phyloP scores from a whole-genome alignment of 2,888 invertebrate species.

The Idaea biselata region DNA sequence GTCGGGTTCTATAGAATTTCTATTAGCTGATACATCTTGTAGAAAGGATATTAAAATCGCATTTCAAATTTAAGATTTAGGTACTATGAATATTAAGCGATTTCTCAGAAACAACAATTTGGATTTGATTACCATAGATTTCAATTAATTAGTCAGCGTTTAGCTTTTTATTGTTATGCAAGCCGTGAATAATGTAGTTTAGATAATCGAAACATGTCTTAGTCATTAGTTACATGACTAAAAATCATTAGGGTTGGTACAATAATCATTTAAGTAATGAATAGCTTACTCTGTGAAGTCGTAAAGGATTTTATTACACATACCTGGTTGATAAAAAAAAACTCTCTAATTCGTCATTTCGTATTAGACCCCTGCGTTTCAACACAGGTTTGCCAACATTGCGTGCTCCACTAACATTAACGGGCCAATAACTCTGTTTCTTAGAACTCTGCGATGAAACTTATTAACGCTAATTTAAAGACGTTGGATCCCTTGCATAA shows the following conservation, averaged over 20 bases:
- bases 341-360: background rate
- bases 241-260: background rate
- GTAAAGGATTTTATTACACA: no score
- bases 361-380: conserved; percentile 15
- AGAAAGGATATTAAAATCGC: conserved; percentile 4
- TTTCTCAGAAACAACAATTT: background rate
- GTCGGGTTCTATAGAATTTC: background rate
- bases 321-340: no score
- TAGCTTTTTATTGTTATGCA: conserved; percentile 5
- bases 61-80: background rate
- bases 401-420: conserved; percentile 38
- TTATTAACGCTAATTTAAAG: conserved; percentile 32
- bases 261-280: background rate
- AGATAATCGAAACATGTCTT: conserved; percentile 4
- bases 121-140: background rate
- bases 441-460: conserved; percentile 27
- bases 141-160: background rate
- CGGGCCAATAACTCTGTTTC: conserved; percentile 16
- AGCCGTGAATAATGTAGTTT: background rate
- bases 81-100: background rate
- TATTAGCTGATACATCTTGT: conserved; percentile 2
- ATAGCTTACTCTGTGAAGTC: background rate
- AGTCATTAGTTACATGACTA: conserved; percentile 11
- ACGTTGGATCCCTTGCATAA: conserved; percentile 11
- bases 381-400: conserved; percentile 35